A percentile compares a stretch with the other conserved stretches of the same genome.
Evolutionary conservation across 2,797 vertebrate species (phyloP).

Genomic region (Psittacula derbiana): DNA sequence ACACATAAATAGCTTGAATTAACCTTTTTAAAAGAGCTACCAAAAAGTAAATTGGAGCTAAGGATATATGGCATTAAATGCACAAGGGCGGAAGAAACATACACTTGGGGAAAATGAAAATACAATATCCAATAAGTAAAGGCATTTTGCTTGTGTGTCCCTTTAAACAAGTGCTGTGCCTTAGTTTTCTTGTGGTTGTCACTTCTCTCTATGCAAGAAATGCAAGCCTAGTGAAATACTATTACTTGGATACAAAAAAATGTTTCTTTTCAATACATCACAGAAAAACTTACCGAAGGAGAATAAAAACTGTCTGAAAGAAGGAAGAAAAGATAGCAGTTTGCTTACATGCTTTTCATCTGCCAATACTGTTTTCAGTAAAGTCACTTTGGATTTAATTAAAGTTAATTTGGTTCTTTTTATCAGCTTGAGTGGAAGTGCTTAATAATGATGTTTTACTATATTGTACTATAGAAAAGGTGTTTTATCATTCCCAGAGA

Average conservation of each 20-base stretch:
- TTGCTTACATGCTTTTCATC: not conserved
- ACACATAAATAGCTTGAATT: not conserved
- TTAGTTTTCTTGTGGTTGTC: not conserved
- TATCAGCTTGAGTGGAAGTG: not conserved
- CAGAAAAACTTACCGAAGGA: not conserved
- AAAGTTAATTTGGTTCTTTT: constrained; percentile 23
- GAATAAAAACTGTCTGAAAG: not conserved
- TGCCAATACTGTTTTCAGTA: not conserved
- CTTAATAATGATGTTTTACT: not conserved
- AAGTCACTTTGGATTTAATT: not conserved
- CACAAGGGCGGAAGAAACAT: not conserved
- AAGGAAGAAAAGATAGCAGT: not conserved
- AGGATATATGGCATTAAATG: not conserved
- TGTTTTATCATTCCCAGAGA: not conserved
- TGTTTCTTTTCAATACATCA: not conserved
- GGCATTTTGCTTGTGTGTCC: not conserved
- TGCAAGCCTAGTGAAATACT: not conserved
- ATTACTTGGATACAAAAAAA: not conserved
- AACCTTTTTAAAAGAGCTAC: not conserved
- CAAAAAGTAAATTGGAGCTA: not conserved
- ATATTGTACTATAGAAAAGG: not conserved
- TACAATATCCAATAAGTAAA: not conserved
- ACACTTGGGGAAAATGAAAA: not conserved
- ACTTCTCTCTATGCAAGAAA: not conserved
- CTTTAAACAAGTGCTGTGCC: not conserved